Conservation (phyloP, 2,113 vertebrate species). For the Eurystomus gularis region DNA sequence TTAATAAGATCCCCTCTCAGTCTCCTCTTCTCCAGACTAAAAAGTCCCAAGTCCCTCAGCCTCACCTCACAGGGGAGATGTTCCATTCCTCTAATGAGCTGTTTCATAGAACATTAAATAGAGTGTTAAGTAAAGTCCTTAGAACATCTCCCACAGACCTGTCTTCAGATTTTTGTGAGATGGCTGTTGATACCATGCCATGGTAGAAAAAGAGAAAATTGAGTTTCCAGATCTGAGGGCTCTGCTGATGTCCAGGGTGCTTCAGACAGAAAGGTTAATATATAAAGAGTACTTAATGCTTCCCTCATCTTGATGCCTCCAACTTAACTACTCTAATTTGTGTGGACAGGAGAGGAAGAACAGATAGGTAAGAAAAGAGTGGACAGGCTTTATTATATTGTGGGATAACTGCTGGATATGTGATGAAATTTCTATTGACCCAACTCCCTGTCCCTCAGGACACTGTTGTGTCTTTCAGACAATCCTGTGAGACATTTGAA, state of each 20-base stretch:
- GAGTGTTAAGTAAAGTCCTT: background rate
- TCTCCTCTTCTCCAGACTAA: too few species aligned
- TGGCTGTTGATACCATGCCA: background rate
- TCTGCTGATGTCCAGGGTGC: background rate
- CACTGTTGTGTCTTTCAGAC: background rate
- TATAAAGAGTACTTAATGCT: background rate
- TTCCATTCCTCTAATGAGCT: too few species aligned
- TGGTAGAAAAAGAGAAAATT: background rate
- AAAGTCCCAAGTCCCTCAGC: too few species aligned
- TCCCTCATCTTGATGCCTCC: background rate
- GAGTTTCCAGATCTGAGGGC: background rate
- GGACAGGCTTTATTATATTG: background rate
- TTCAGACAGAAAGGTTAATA: background rate
- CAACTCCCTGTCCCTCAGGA: background rate
- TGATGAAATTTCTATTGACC: background rate
- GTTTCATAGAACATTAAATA: background rate
- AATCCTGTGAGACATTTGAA: background rate
- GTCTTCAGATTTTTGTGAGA: background rate
- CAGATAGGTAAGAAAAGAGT: background rate
- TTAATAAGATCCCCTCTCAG: too few species aligned
- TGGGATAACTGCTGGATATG: accelerated
- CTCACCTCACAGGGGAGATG: too few species aligned
- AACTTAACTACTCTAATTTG: accelerated
- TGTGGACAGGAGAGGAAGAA: background rate
- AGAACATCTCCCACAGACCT: background rate